Percentiles rank a stretch among this genome's conserved stretches.
Evolutionary conservation across 1,140 invertebrate genomes (phyloP).

Genomic region (Drosophila neocordata): DNA sequence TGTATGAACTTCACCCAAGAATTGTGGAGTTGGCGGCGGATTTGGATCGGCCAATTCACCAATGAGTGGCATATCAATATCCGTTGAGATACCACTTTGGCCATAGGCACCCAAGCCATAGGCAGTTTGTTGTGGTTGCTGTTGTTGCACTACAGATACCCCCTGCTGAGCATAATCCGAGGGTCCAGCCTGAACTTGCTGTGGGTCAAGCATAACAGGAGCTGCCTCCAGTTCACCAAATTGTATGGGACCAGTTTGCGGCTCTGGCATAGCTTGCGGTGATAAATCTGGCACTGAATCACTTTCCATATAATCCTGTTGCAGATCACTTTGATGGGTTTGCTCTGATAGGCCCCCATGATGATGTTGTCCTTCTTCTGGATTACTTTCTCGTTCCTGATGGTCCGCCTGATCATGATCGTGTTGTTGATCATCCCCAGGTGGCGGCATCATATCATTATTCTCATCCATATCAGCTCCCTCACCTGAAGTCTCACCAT

Average conservation of each 20-base stretch:
- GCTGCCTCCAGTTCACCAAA: constrained; percentile 78
- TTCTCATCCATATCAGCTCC: constrained; percentile 53
- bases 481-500: constrained; percentile 71
- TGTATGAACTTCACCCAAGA: constrained; percentile 77
- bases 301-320: constrained; percentile 46
- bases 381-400: neutral
- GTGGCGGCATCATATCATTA: constrained; percentile 25
- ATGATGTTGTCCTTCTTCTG: neutral
- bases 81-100: constrained; percentile 62
- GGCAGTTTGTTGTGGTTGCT: constrained; percentile 38
- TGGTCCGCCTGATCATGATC: constrained; percentile 24
- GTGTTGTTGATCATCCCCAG: constrained; percentile 31
- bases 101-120: constrained; percentile 66
- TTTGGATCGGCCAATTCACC: constrained; percentile 75
- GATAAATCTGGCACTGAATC: constrained; percentile 41
- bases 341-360: neutral
- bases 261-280: constrained; percentile 30
- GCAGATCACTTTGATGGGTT: constrained; percentile 31
- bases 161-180: constrained; percentile 55
- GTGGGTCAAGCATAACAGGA: constrained; percentile 63
- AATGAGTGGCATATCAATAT: constrained; percentile 79
- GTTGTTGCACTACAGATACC: constrained; percentile 62
- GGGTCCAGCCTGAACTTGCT: constrained; percentile 53
- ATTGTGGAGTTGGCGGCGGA: constrained; percentile 75
- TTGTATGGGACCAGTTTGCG: constrained; percentile 65